Percentiles rank a stretch among this genome's conserved stretches.
Conservation (phyloP, 2,797 vertebrate species). For the Alosa sapidissima region DNA sequence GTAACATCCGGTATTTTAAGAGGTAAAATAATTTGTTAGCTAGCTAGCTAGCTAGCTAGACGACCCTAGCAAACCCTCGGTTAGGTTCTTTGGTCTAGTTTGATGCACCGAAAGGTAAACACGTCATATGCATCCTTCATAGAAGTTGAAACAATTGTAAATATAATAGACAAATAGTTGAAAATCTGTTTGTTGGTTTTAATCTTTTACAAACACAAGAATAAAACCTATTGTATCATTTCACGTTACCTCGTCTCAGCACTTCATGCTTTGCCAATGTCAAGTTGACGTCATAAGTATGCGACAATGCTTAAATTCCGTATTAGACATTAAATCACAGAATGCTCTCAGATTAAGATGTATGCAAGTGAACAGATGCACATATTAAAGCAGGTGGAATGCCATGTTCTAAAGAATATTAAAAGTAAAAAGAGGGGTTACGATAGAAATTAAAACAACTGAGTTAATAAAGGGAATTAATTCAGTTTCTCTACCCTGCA, state of each 20-base stretch:
- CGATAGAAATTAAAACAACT: not conserved
- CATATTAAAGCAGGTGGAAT: not conserved
- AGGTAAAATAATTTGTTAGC: not conserved
- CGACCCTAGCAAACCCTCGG: not conserved
- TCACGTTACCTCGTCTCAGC: not conserved
- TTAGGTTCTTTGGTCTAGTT: not conserved
- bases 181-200: not conserved
- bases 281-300: not conserved
- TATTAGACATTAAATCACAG: too few species aligned
- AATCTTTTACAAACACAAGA: not conserved
- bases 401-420: too few species aligned
- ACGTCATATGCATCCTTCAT: not conserved
- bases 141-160: not conserved
- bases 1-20: too few species aligned
- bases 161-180: not conserved
- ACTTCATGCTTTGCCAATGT: conserved; percentile 9
- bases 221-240: not conserved
- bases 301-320: not conserved
- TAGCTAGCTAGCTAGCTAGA: not conserved
- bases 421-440: not conserved
- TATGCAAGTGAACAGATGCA: too few species aligned
- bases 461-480: not conserved
- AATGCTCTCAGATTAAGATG: too few species aligned
- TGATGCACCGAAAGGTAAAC: not conserved
- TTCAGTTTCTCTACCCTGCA: not conserved